Base-by-base conservation (phyloP, 2,113 vertebrate genomes). In the Daphoenositta chrysoptera region DNA sequence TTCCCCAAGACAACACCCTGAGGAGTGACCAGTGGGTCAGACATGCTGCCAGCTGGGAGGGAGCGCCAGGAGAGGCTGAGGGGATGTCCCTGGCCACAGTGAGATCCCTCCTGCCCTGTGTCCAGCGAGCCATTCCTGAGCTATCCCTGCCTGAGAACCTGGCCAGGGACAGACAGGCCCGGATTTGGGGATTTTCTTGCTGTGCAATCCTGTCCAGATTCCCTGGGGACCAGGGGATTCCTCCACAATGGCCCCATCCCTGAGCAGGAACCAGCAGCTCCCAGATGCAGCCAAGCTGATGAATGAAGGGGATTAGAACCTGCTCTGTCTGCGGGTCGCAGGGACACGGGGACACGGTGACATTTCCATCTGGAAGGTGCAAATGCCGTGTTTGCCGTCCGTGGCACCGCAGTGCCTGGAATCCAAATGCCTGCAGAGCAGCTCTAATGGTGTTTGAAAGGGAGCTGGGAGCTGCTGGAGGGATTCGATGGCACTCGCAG, bases 141-240 rank as follows among this genome's bases (percentile, higher is more conserved):
- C 30, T 65, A 18, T 5, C 66, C 35, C 63, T 20, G 27, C 1
- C 1, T 1, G 6, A 45, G 54, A 20, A 26, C 28, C 18, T 2
- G 48, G 17, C 2, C 4, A 47, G 57, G 31, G 10, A 0, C 30
- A 11, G 28, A 37, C 1, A 4, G 50, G 23, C 19, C 9, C 0
- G 1, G 5, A 27, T 71, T 22, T n/a, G 3, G 69, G 68, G 48
- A 3, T 3, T 18, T 75, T 40, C 16, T 10, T 40, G 53, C 75
- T 15, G 26, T 50, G 51, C 35, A 42, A 12, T 23, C 42, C 54
- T 21, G 60, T 3, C 39, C 37, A 20, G 13, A 26, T 37, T 23
- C 44, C 7, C 44, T 42, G 69, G 50, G 78, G 33, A 56, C 64
- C 12, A 20, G 6, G 7, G 6, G 10, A 33, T 4, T 9, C 4